Base-by-base conservation (phyloP, 2,797 vertebrate species). In the Brachyrhaphis roseni region DNA sequence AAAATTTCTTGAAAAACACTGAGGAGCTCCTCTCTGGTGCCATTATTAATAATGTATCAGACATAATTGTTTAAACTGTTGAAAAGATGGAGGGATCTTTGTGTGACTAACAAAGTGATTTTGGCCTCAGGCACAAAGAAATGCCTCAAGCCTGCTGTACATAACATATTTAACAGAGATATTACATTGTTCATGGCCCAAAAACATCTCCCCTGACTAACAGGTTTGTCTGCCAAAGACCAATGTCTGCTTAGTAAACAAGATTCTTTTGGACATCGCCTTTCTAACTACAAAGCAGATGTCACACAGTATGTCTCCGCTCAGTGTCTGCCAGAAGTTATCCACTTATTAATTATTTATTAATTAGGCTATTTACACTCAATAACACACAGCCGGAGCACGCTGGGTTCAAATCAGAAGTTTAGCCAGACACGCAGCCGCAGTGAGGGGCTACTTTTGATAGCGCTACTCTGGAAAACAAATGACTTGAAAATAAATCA, bases 221-320 rank as follows among this genome's bases (percentile, higher is more conserved):
- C 92, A 92, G 88, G 92, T 90, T 93, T 90, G 84, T 68, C 84
- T 94, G 94, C 94, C 94, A 95, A 94, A 84, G 93, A 94, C 92
- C 92, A 92, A 86, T 92, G 92, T 92, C 92, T 92, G 92, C 91
- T 92, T 95, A 88, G 88, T 88, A 90, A 94, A 94, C 92, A 93
- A 91, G 90, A 90, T 89, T 91, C 84, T 92, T 93, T 94, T 94
- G 94, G 94, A 95, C 94, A 90, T 92, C 78, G 70, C 83, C 89
- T 77, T 90, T 86, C 88, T 85, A 91, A 93, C 90, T 93, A 93
- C 90, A 93, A 94, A 95, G 89, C 94, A 95, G 94, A 95, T 95
- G 94, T 94, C 94, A 93, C 93, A 80, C 94, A 94, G 92, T 93
- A 94, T 93, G 94, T 91, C 86, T 90, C 86, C 78, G 71, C 87